Evolutionary conservation across 1,140 invertebrate genomes (phyloP).

Genomic region (Dufourea novaeangliae): DNA sequence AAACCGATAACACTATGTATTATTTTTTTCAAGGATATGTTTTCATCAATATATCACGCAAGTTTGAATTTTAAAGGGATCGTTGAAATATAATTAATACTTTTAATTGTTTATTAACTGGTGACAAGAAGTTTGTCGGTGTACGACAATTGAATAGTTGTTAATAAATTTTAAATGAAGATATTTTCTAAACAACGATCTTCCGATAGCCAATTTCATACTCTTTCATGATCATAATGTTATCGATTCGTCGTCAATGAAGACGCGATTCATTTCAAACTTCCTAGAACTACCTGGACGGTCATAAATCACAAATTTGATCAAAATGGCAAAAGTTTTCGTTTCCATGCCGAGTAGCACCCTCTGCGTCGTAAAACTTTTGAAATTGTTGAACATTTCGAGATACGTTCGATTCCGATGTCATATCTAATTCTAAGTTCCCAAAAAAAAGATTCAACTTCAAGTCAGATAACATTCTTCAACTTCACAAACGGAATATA

Average conservation of each 20-base stretch:
- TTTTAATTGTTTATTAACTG: too few relatives aligned
- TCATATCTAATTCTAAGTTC: not conserved
- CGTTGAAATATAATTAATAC: too few relatives aligned
- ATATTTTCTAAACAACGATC: not conserved
- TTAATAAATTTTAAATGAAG: not conserved
- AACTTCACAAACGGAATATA: too few relatives aligned
- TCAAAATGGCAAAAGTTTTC: slow-evolving; percentile 3
- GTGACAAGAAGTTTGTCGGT: too few relatives aligned
- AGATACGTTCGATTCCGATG: not conserved
- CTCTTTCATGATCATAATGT: not conserved
- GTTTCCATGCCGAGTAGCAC: not conserved
- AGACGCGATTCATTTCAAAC: not conserved
- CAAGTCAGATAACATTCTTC: not conserved
- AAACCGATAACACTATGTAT: too few relatives aligned
- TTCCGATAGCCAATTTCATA: not conserved
- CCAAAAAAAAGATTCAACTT: not conserved
- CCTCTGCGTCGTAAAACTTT: not conserved
- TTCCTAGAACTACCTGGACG: not conserved
- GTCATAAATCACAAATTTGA: slow-evolving; percentile 21
- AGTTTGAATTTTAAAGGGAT: too few relatives aligned
- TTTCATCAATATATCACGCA: too few relatives aligned
- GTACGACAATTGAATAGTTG: too few relatives aligned
- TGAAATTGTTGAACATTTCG: not conserved
- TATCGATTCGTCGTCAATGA: not conserved
- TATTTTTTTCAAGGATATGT: too few relatives aligned